Conservation (phyloP, 2,113 vertebrate genomes). For the Ptilonorhynchus violaceus region DNA sequence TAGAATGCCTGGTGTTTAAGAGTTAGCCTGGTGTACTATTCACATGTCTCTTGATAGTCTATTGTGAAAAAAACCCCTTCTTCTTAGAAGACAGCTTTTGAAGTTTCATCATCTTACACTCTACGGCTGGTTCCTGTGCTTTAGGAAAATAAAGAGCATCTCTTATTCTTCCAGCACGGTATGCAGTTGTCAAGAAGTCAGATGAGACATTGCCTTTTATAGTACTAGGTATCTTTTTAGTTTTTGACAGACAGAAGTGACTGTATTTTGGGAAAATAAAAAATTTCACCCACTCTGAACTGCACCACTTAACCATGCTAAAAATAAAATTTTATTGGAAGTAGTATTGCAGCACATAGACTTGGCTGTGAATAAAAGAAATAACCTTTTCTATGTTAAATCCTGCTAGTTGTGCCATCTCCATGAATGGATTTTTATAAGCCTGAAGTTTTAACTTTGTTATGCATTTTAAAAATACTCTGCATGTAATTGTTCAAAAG, state of each 20-base stretch:
- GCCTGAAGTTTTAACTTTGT: background rate
- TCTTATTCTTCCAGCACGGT: constrained; percentile 20
- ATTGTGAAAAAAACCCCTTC: background rate
- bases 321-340: constrained; percentile 36
- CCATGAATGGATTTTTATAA: background rate
- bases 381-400: background rate
- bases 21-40: background rate
- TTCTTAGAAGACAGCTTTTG: constrained; percentile 61
- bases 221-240: background rate
- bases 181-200: constrained; percentile 37
- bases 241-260: background rate
- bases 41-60: constrained; percentile 37
- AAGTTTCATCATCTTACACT: constrained; percentile 19
- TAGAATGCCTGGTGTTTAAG: constrained; percentile 41
- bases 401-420: background rate
- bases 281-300: background rate
- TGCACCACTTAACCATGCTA: background rate
- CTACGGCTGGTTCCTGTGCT: constrained; percentile 29
- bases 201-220: background rate
- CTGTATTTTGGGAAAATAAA: background rate
- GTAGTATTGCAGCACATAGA: background rate
- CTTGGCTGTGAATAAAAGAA: constrained; percentile 25
- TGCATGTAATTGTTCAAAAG: background rate
- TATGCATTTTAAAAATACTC: background rate
- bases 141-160: constrained; percentile 46